Conservation (phyloP, 2,797 vertebrate species). For the Brachymystax lenok region DNA sequence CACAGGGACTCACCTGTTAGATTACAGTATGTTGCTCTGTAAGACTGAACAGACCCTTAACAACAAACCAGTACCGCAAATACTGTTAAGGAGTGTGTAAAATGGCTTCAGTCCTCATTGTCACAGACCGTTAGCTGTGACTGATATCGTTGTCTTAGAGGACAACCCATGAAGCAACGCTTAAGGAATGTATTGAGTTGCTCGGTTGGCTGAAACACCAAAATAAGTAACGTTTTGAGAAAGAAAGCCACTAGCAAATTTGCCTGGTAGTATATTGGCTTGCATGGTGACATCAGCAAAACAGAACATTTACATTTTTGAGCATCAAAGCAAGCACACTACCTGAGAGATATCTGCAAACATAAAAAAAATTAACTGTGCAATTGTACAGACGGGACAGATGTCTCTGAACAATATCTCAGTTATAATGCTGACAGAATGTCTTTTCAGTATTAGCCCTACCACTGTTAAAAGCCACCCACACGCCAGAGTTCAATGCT, state of each 20-base stretch:
- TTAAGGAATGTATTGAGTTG: conserved; percentile 74
- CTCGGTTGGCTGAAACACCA: conserved; percentile 56
- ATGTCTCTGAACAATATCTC: conserved; percentile 56
- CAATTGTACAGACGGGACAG: conserved; percentile 24
- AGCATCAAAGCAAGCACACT: neutral
- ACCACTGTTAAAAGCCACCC: conserved; percentile 24
- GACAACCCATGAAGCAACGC: conserved; percentile 12
- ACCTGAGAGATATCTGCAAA: conserved; percentile 46
- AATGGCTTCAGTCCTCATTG: neutral
- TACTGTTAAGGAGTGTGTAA: neutral
- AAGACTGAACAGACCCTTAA: neutral
- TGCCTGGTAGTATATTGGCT: conserved; percentile 50
- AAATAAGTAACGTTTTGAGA: conserved; percentile 34
- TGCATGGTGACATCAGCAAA: conserved; percentile 47
- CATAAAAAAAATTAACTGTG: conserved; percentile 42
- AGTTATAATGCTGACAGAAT: conserved; percentile 24
- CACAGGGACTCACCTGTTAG: neutral
- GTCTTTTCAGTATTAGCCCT: conserved; percentile 54
- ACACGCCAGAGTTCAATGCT: conserved; percentile 50
- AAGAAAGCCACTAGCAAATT: conserved; percentile 56
- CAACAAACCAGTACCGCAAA: neutral
- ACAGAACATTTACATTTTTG: conserved; percentile 17
- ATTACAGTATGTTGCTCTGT: neutral
- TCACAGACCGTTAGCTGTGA: neutral
- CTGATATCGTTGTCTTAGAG: conserved; percentile 61